These are phyloP conservation scores for Drosophila lowei DNA, from an alignment of 1,140 invertebrate species.

Conservation along the genomic window DNA sequence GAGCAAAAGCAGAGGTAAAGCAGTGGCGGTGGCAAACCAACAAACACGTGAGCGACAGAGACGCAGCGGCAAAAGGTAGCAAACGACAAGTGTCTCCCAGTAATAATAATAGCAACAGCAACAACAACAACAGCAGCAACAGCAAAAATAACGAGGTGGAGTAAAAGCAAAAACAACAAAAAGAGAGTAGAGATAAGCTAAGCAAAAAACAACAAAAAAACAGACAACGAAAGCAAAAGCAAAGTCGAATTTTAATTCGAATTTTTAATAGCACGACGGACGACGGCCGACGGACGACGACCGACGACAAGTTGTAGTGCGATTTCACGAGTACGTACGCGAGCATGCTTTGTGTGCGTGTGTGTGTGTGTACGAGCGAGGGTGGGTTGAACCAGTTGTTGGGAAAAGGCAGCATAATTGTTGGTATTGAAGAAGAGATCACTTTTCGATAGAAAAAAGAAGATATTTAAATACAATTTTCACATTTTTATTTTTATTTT, in stretches of 20 bases:
- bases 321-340: conserved; percentile 14
- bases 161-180: conserved; percentile 26
- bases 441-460: too few relatives aligned
- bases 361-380: conserved; percentile 23
- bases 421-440: too few relatives aligned
- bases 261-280: conserved; percentile 60
- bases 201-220: conserved; percentile 29
- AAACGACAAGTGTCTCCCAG: conserved; percentile 55
- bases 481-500: too few relatives aligned
- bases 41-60: conserved; percentile 1
- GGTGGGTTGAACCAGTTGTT: conserved; percentile 24
- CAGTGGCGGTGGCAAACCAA: not conserved
- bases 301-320: conserved; percentile 3
- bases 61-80: conserved; percentile 18
- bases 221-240: conserved; percentile 11
- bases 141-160: conserved; percentile 6
- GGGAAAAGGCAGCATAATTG: not conserved
- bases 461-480: too few relatives aligned
- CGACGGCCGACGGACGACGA: not conserved
- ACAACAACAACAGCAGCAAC: conserved; percentile 8
- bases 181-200: conserved; percentile 24
- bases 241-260: conserved; percentile 64
- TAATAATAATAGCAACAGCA: conserved; percentile 33
- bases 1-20: not conserved
- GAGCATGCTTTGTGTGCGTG: too few relatives aligned